These are phyloP conservation scores for Drosophila kepulauana DNA, from an alignment of 1,140 invertebrate genomes.

Conservation along the genomic window DNA sequence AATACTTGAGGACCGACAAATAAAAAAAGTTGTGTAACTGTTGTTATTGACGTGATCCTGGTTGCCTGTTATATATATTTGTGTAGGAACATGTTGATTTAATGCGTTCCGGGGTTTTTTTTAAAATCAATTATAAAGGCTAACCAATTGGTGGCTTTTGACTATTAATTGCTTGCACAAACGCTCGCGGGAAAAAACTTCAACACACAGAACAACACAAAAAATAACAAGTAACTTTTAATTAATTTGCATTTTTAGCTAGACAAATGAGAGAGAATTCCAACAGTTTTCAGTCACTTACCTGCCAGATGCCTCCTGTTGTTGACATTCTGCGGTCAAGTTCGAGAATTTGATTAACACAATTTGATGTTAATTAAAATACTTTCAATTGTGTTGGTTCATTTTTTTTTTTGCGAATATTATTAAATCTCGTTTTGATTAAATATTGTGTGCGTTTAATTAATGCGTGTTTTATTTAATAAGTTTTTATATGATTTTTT, in stretches of 20 bases:
- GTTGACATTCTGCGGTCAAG: slow-evolving; percentile 54
- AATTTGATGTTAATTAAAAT: slow-evolving; percentile 53
- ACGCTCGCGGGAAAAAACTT: neutral
- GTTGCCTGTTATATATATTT: neutral
- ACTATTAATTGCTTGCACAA: slow-evolving; percentile 18
- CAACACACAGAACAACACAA: neutral
- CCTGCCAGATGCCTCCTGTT: slow-evolving; percentile 9
- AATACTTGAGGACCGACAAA: neutral
- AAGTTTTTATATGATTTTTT: slow-evolving; percentile 5
- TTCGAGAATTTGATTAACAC: slow-evolving; percentile 56
- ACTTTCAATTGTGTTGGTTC: slow-evolving; percentile 10
- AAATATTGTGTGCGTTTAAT: slow-evolving; percentile 5
- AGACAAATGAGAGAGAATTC: slow-evolving; percentile 15
- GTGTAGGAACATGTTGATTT: slow-evolving; percentile 26
- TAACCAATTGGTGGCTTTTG: slow-evolving; percentile 13
- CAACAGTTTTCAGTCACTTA: neutral
- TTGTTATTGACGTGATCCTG: slow-evolving; percentile 30
- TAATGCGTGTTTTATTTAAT: neutral
- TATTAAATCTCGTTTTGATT: slow-evolving; percentile 11
- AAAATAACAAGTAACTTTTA: slow-evolving; percentile 20
- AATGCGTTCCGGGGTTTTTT: slow-evolving; percentile 24
- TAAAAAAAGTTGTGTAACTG: slow-evolving; percentile 23
- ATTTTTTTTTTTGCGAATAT: slow-evolving; percentile 1
- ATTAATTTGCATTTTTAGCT: slow-evolving; percentile 42
- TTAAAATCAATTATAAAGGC: slow-evolving; percentile 44